These are phyloP conservation scores for Standfussiana lucernea DNA, from an alignment of 2,888 invertebrate species.

Conservation along the genomic window DNA sequence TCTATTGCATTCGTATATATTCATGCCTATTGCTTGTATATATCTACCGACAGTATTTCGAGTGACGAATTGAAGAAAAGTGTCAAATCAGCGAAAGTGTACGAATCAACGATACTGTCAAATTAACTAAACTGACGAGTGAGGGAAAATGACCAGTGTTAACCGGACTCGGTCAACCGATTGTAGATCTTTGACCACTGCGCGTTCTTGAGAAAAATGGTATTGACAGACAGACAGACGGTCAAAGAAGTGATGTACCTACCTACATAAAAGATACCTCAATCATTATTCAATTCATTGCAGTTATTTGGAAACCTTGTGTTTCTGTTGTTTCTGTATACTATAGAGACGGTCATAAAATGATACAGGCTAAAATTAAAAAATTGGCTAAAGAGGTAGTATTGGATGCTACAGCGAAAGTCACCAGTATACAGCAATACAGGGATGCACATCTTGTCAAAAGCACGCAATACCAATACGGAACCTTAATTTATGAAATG, in stretches of 20 bases:
- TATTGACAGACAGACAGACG: neutral
- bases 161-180: no score
- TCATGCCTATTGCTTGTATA: no score
- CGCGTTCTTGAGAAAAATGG: neutral
- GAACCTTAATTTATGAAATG: constrained; percentile 50
- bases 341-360: rapidly evolving
- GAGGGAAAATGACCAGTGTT: no score
- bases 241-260: neutral
- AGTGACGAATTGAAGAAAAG: no score
- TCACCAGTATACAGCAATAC: constrained; percentile 56
- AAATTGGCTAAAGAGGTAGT: constrained; percentile 50
- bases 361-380: constrained; percentile 34
- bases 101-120: no score
- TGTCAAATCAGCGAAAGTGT: no score
- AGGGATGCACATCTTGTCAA: constrained; percentile 26
- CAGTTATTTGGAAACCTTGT: constrained; percentile 47
- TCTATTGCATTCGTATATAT: no score
- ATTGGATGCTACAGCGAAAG: constrained; percentile 62
- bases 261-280: neutral
- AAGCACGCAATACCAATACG: constrained; percentile 17
- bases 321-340: constrained; percentile 13
- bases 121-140: no score
- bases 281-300: constrained; percentile 17
- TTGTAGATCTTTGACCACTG: no score
- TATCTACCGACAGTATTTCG: no score